Conservation (phyloP, 2,113 vertebrate genomes). For the Phalacrocorax aristotelis region DNA sequence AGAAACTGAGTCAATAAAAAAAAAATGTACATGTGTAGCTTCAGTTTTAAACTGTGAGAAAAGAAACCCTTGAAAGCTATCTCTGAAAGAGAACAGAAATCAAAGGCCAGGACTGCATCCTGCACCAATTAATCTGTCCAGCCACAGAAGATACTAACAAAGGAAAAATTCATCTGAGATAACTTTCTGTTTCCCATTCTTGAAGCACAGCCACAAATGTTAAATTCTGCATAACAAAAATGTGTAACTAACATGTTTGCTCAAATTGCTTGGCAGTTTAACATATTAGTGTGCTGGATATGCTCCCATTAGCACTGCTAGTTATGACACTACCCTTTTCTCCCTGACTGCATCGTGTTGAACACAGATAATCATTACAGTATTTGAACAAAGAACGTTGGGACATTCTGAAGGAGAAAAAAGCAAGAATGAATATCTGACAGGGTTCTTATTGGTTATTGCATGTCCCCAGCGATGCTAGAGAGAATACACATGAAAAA, state of each 20-base stretch:
- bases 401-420: not conserved
- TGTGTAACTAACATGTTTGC: conserved; percentile 12
- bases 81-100: conserved; percentile 25
- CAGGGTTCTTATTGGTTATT: not conserved
- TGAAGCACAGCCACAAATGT: not conserved
- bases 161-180: not conserved
- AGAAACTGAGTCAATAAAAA: not conserved
- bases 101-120: not conserved
- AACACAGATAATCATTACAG: not conserved
- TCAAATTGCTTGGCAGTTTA: conserved; percentile 19
- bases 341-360: not conserved
- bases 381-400: not conserved
- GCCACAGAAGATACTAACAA: conserved; percentile 11
- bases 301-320: not conserved
- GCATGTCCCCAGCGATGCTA: not conserved
- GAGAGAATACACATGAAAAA: not conserved
- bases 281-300: not conserved
- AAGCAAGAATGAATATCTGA: not conserved
- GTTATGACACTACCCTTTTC: not conserved
- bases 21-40: not conserved
- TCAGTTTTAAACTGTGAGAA: conserved; percentile 19
- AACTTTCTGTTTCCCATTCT: not conserved
- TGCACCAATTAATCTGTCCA: conserved; percentile 40
- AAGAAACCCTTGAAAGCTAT: conserved; percentile 27
- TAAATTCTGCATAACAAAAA: conserved; percentile 42